Evolutionary conservation across 35 echinoderm and acorn worm species (phyloP).

Genomic region (Amphiura filiformis): DNA sequence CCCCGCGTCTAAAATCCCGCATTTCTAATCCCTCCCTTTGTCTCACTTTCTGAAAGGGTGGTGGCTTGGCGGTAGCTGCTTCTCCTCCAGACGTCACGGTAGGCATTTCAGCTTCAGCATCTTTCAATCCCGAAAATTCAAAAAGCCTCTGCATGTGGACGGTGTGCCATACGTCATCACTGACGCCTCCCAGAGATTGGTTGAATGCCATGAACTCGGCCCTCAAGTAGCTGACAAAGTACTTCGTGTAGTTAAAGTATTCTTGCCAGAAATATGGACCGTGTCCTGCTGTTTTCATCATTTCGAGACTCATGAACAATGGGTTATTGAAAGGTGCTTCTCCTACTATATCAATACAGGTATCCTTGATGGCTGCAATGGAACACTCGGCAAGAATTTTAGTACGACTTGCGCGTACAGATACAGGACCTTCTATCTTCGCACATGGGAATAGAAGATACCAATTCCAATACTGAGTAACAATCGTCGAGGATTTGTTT

Average conservation of each 20-base stretch:
- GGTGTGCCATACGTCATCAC: no score
- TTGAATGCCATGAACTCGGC: constrained; percentile 7
- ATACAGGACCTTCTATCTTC: background rate
- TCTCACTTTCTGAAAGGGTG: background rate
- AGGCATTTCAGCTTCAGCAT: no score
- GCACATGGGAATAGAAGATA: background rate
- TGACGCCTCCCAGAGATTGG: background rate
- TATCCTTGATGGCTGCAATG: background rate
- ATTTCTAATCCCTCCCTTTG: constrained; percentile 1
- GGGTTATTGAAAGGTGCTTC: background rate
- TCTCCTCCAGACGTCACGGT: background rate
- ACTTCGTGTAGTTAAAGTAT: constrained; percentile 11
- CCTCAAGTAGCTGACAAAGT: constrained; percentile 23
- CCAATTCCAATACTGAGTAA: constrained; percentile 14
- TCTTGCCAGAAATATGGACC: background rate
- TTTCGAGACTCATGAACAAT: background rate
- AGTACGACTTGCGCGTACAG: background rate
- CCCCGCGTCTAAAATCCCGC: constrained; percentile 24
- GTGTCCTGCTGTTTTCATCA: background rate
- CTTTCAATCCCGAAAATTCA: no score
- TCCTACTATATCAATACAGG: background rate
- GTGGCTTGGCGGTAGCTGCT: background rate
- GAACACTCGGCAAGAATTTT: background rate
- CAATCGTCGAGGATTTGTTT: background rate
- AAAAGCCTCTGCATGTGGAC: no score